A percentile compares a stretch with the other conserved stretches of the same genome.
Conservation (phyloP, 2,797 vertebrate genomes). For the Onychomys leucogaster region DNA sequence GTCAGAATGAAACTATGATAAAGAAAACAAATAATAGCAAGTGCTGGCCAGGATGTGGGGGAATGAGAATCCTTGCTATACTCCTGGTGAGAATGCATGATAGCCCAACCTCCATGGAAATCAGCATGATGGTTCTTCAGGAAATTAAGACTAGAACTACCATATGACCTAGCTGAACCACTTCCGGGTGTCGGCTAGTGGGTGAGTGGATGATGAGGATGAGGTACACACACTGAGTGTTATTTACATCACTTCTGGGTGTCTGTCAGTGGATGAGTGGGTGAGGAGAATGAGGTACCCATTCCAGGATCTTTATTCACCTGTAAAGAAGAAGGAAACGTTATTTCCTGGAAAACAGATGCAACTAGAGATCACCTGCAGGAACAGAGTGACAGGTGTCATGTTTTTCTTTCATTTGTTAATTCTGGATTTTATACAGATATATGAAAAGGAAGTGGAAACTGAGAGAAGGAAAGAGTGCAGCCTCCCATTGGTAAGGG, state of each 20-base stretch:
- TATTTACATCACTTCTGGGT: too few species aligned
- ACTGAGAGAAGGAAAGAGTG: background rate
- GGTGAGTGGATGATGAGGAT: background rate
- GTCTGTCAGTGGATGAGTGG: too few species aligned
- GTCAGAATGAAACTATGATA: background rate
- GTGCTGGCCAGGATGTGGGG: background rate
- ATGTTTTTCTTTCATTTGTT: background rate
- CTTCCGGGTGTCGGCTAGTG: background rate
- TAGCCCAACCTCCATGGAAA: background rate
- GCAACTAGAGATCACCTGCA: background rate
- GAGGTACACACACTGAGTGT: too few species aligned
- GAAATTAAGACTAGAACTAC: background rate
- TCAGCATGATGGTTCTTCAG: background rate
- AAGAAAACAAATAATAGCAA: background rate
- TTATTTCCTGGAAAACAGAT: background rate
- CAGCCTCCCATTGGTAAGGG: background rate
- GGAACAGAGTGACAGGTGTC: background rate
- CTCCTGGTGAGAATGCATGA: background rate
- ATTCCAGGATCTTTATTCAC: background rate
- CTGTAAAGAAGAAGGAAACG: background rate
- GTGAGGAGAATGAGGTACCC: too few species aligned
- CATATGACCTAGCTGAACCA: too few species aligned
- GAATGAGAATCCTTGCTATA: background rate
- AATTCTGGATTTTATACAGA: background rate
- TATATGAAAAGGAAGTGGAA: background rate